These are phyloP conservation scores for Drosophila greeni DNA, from an alignment of 2,888 invertebrate species.

Conservation along the genomic window DNA sequence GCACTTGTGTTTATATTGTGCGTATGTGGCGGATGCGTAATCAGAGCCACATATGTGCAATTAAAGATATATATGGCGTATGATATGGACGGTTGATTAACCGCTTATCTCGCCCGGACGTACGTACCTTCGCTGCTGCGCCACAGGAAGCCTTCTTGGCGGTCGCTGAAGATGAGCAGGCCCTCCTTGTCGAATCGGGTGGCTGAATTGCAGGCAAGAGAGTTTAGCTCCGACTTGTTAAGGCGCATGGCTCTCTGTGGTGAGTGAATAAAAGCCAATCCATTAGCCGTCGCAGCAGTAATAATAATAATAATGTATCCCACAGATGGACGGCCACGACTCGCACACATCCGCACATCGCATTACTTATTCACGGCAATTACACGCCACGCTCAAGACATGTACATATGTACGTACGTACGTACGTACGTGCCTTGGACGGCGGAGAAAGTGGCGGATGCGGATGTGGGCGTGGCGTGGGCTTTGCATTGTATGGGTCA, in stretches of 20 bases:
- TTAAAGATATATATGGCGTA: background rate
- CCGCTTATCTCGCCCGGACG: background rate
- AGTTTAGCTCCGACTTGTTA: slow-evolving; percentile 92
- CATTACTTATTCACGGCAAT: slow-evolving; percentile 31
- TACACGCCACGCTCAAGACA: slow-evolving; percentile 28
- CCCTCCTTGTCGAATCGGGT: slow-evolving; percentile 96
- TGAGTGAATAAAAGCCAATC: background rate
- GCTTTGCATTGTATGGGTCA: slow-evolving; percentile 6
- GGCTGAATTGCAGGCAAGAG: slow-evolving; percentile 90
- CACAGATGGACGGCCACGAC: slow-evolving; percentile 28
- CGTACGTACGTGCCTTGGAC: slow-evolving; percentile 1
- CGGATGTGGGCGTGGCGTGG: slow-evolving; percentile 11
- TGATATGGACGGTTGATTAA: background rate
- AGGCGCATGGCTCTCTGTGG: slow-evolving; percentile 85
- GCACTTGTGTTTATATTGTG: background rate
- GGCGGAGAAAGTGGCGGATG: slow-evolving; percentile 9
- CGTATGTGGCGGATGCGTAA: slow-evolving; percentile 7
- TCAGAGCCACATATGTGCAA: background rate
- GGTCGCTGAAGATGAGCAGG: slow-evolving; percentile 89
- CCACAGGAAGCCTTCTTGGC: slow-evolving; percentile 94
- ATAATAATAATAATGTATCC: slow-evolving; percentile 6
- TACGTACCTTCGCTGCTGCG: slow-evolving; percentile 90
- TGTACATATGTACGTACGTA: slow-evolving; percentile 19
- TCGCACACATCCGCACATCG: slow-evolving; percentile 21
- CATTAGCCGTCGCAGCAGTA: slow-evolving; percentile 15